These are phyloP conservation scores for Phainopepla nitens DNA, from an alignment of 2,113 vertebrate genomes.

Conservation along the genomic window DNA sequence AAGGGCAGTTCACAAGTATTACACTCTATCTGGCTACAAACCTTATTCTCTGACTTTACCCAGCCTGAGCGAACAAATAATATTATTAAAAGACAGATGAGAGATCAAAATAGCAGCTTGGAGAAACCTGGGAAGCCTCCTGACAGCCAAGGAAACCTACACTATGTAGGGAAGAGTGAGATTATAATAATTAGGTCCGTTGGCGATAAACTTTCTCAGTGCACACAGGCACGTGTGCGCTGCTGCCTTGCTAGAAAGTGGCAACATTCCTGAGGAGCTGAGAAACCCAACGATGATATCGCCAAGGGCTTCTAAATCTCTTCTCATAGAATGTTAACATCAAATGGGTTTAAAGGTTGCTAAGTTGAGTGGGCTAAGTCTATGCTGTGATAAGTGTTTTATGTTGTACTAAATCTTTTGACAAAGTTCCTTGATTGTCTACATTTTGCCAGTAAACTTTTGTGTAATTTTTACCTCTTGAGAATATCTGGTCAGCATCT, in stretches of 20 bases:
- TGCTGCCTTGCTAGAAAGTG: neutral
- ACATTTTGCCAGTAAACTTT: neutral
- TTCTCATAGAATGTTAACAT: neutral
- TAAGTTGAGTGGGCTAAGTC: neutral
- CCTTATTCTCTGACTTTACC: neutral
- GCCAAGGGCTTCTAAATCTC: neutral
- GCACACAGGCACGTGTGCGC: neutral
- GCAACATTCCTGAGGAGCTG: neutral
- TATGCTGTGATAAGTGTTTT: neutral
- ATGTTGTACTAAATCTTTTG: neutral
- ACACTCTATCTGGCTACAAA: neutral
- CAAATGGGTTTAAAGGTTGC: neutral
- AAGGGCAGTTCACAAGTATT: neutral
- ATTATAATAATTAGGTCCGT: conserved; percentile 17
- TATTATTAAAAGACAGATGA: neutral
- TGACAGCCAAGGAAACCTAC: neutral
- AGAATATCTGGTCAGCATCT: neutral
- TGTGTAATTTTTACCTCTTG: neutral
- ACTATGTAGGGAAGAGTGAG: neutral
- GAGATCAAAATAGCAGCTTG: neutral
- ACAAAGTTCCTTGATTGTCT: neutral
- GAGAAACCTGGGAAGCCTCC: neutral
- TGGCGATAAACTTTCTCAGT: neutral
- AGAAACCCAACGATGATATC: neutral
- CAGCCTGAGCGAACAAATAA: accelerated